These are phyloP conservation scores for Tiliacea citrago DNA, from an alignment of 2,888 invertebrate species.

Conservation along the genomic window DNA sequence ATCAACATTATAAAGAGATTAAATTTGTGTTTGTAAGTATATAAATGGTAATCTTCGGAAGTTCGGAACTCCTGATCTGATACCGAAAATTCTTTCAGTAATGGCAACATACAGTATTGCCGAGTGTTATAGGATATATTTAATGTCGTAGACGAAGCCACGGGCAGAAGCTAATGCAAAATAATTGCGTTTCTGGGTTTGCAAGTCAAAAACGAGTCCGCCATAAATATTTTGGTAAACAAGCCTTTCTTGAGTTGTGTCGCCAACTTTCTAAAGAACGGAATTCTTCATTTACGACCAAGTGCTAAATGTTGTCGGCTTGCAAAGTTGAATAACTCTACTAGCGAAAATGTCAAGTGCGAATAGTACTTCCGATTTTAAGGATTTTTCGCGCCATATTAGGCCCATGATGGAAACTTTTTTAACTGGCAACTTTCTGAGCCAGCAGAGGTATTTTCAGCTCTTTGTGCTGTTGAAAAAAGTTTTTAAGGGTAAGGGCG, in stretches of 20 bases:
- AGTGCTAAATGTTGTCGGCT: slow-evolving; percentile 55
- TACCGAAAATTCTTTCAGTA: too few species aligned
- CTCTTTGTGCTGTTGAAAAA: neutral
- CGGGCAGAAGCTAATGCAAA: neutral
- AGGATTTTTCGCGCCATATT: neutral
- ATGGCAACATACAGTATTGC: too few species aligned
- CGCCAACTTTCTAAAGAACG: slow-evolving; percentile 68
- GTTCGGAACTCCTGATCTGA: too few species aligned
- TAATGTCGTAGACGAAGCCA: too few species aligned
- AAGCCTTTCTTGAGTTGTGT: slow-evolving; percentile 27
- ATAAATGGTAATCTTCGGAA: too few species aligned
- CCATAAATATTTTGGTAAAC: slow-evolving; percentile 56
- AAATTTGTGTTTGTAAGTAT: too few species aligned
- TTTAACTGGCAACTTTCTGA: neutral
- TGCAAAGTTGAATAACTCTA: slow-evolving; percentile 10
- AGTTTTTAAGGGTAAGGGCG: neutral
- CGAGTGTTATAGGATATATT: too few species aligned
- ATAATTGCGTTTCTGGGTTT: slow-evolving; percentile 10
- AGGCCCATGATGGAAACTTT: neutral
- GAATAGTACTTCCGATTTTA: slow-evolving; percentile 16
- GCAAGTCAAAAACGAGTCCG: slow-evolving; percentile 29
- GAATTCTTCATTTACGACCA: slow-evolving; percentile 59
- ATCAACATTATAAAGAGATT: too few species aligned
- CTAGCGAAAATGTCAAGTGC: slow-evolving; percentile 29
- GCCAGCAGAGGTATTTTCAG: neutral